phyloP scores from a whole-genome alignment of 2,888 invertebrate genomes.

The Pollenia griseotomentosa region DNA sequence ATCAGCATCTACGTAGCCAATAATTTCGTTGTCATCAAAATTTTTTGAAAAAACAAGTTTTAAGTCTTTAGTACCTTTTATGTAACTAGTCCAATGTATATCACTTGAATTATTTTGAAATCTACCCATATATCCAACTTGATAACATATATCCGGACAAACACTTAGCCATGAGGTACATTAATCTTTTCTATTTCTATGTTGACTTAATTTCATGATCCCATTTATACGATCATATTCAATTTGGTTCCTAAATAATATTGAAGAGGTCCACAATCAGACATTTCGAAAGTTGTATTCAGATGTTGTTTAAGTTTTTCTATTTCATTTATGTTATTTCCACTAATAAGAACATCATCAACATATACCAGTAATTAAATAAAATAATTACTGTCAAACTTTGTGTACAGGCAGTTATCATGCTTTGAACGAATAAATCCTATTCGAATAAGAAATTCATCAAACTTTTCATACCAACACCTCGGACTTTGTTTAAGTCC shows the following conservation, averaged over 20 bases:
- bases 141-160: constrained; percentile 8
- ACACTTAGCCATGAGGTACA: constrained; percentile 11
- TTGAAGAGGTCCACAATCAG: constrained; percentile 13
- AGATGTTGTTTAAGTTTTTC: too few species aligned
- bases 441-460: neutral
- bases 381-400: neutral
- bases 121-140: constrained; percentile 5
- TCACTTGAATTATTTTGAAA: too few species aligned
- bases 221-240: constrained; percentile 8
- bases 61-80: too few species aligned
- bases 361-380: too few species aligned
- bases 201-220: neutral
- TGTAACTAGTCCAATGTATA: too few species aligned
- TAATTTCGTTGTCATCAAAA: too few species aligned
- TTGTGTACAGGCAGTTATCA: neutral
- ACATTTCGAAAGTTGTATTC: constrained; percentile 5
- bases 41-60: too few species aligned
- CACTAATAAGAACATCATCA: neutral
- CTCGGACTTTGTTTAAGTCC: constrained; percentile 4
- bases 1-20: too few species aligned
- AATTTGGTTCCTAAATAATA: neutral
- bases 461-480: constrained; percentile 4
- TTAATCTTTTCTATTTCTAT: constrained; percentile 4
- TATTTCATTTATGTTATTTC: neutral
- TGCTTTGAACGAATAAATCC: neutral